Percentiles rank a stretch among this genome's conserved stretches.
These are phyloP conservation scores for Rhopilema esculentum DNA, from an alignment of 30 jellyfish, hydroid and myxozoan species.

Conservation along the genomic window DNA sequence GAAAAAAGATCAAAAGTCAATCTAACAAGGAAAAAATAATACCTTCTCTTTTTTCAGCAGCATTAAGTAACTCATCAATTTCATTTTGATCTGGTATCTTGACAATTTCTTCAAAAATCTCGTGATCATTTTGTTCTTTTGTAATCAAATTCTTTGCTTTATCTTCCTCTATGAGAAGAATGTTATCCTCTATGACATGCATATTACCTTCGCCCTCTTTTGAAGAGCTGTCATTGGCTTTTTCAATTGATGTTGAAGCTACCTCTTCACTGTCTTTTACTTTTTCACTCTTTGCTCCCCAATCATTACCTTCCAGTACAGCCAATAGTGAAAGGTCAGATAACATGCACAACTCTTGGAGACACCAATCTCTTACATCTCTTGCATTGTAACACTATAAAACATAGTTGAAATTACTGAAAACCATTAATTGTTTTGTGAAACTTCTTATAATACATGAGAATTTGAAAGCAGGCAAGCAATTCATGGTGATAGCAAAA, in stretches of 20 bases:
- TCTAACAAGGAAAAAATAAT: too few relatives aligned
- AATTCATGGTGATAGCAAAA: background rate
- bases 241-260: background rate
- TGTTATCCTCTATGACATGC: background rate
- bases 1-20: too few relatives aligned
- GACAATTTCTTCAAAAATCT: constrained; percentile 49
- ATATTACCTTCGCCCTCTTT: background rate
- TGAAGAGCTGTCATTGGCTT: background rate
- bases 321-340: constrained; percentile 69
- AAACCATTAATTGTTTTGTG: background rate
- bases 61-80: constrained; percentile 69
- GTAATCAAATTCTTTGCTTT: too few relatives aligned
- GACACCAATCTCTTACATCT: constrained; percentile 90
- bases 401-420: background rate
- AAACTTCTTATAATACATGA: background rate
- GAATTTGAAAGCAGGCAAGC: background rate
- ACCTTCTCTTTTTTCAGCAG: too few relatives aligned
- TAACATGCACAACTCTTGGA: constrained; percentile 71
- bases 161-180: background rate
- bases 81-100: constrained; percentile 66
- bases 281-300: too few relatives aligned
- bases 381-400: constrained; percentile 76
- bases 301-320: constrained; percentile 41
- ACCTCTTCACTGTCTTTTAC: constrained; percentile 72
- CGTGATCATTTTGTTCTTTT: constrained; percentile 34